Percentiles rank a stretch among this genome's conserved stretches.
These are phyloP conservation scores for Limonius californicus DNA, from an alignment of 1,140 invertebrate genomes.

Conservation along the genomic window DNA sequence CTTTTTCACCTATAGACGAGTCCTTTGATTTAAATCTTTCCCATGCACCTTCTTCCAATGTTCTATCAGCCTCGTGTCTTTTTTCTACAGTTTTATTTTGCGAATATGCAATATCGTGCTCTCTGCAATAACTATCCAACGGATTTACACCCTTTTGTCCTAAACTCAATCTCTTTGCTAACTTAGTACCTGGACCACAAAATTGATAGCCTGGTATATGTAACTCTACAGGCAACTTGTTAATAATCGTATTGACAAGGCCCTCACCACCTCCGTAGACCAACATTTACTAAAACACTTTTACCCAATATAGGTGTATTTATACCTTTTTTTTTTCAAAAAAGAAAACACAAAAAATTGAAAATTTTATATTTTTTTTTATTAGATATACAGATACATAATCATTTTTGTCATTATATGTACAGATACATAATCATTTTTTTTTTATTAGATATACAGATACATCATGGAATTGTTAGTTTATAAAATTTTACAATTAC, in stretches of 20 bases:
- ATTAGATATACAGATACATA: no score
- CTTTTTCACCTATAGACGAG: slow-evolving; percentile 38
- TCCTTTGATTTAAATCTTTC: slow-evolving; percentile 43
- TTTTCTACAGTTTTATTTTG: slow-evolving; percentile 39
- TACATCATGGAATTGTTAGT: no score
- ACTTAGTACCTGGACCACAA: slow-evolving; percentile 34
- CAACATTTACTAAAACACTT: no score
- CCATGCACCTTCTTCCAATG: slow-evolving; percentile 43
- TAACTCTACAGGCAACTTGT: slow-evolving; percentile 48
- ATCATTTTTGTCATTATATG: no score
- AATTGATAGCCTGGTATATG: slow-evolving; percentile 50
- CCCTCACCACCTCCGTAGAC: neutral
- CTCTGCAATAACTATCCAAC: slow-evolving; percentile 47
- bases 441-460: no score
- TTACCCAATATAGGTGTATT: no score
- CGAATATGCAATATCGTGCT: slow-evolving; percentile 49
- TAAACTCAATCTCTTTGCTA: slow-evolving; percentile 29
- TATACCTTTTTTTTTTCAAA: no score
- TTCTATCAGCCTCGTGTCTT: slow-evolving; percentile 45
- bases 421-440: no score
- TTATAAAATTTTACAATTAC: no score
- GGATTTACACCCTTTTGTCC: slow-evolving; percentile 48
- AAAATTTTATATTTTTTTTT: no score
- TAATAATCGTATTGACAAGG: slow-evolving; percentile 35
- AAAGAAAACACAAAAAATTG: no score